Conservation (phyloP, 2,113 vertebrate species). For the Callocephalon fimbriatum region DNA sequence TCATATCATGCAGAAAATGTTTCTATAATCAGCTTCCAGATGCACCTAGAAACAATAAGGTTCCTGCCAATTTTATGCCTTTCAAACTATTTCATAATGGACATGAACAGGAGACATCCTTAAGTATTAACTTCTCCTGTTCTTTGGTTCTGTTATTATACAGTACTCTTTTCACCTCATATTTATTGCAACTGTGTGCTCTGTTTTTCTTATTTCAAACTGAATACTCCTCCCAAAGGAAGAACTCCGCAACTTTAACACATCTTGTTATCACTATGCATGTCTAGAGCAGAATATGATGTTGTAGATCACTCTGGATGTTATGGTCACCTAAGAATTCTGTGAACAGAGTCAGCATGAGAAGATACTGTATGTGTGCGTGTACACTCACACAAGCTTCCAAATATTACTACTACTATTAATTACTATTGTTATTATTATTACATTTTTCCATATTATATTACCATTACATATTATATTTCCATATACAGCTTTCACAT, state of each 20-base stretch:
- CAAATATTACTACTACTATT: background rate
- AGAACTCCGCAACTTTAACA: background rate
- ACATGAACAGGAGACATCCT: background rate
- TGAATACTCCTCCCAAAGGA: background rate
- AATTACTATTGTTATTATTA: background rate
- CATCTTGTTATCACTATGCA: background rate
- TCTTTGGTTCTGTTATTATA: background rate
- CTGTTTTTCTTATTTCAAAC: background rate
- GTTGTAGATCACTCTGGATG: background rate
- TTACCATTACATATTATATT: too few species aligned
- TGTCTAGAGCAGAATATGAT: background rate
- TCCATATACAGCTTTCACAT: background rate
- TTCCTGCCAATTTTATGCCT: background rate
- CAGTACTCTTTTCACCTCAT: background rate
- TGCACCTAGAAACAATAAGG: background rate
- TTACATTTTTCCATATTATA: background rate
- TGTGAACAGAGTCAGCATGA: background rate
- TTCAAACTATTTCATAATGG: background rate
- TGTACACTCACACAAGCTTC: background rate
- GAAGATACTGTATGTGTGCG: background rate
- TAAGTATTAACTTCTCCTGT: background rate
- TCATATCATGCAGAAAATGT: background rate
- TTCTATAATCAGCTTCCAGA: constrained; percentile 31
- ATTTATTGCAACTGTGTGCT: background rate
- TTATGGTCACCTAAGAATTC: background rate